Evolutionary conservation across 2,888 invertebrate species (phyloP).

Genomic region (Lordiphosa fenestrarum): DNA sequence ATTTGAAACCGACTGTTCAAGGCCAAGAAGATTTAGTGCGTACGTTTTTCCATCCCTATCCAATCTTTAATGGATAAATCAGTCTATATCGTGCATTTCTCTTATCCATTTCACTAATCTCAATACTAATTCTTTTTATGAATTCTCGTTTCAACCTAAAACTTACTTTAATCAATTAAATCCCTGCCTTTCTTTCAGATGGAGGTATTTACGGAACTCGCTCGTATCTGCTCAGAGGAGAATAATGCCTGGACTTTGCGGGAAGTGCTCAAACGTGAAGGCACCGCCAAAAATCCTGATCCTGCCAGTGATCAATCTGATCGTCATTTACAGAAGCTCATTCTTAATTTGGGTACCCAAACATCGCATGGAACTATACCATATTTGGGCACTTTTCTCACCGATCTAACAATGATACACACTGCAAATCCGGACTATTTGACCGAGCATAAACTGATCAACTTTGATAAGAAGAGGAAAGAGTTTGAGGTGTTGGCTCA

Average conservation of each 20-base stretch:
- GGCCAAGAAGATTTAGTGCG: no score
- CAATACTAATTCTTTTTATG: no score
- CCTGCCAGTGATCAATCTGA: conserved; percentile 91
- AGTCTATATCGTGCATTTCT: no score
- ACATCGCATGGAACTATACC: conserved; percentile 97
- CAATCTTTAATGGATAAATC: no score
- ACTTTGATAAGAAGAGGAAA: conserved; percentile 98
- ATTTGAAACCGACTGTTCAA: no score
- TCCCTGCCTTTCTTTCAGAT: conserved; percentile 80
- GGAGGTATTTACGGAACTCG: conserved; percentile 95
- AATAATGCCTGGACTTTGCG: conserved; percentile 97
- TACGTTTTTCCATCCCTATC: no score
- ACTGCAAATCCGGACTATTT: conserved; percentile 93
- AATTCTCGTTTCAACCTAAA: no score
- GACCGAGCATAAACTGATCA: conserved; percentile 90
- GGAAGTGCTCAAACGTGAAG: conserved; percentile 95
- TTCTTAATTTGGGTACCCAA: conserved; percentile 88
- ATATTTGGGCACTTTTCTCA: conserved; percentile 97
- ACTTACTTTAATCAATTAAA: not conserved
- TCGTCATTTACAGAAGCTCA: conserved; percentile 90
- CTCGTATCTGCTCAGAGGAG: conserved; percentile 98
- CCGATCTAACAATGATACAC: conserved; percentile 99
- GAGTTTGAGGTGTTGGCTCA: conserved; percentile 99
- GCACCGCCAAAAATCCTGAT: conserved; percentile 98
- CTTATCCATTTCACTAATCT: no score